Conservation (phyloP, 2,888 invertebrate genomes). For the Diplazon laetatorius region DNA sequence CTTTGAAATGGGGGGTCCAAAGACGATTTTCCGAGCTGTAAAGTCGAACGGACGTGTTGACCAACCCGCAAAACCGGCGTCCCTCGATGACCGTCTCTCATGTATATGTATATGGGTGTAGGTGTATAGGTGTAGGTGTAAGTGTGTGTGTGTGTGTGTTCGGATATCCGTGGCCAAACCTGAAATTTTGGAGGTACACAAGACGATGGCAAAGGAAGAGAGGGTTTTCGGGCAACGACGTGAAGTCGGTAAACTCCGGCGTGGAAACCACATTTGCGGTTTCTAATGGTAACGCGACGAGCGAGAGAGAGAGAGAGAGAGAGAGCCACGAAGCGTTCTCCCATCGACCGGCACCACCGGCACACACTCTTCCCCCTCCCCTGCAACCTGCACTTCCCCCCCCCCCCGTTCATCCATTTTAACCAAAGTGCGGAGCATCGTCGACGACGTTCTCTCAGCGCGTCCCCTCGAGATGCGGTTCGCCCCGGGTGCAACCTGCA, state of each 20-base stretch:
- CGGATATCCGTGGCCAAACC: slow-evolving; percentile 3
- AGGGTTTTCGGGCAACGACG: slow-evolving; percentile 15
- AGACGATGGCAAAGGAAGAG: background rate
- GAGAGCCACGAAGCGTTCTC: background rate
- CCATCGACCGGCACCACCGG: slow-evolving; percentile 7
- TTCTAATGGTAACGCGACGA: slow-evolving; percentile 45
- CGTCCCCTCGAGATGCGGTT: no score
- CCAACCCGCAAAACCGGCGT: slow-evolving; percentile 31
- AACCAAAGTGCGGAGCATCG: slow-evolving; percentile 10
- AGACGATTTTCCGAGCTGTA: slow-evolving; percentile 34
- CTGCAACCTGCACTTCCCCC: no score
- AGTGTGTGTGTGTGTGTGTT: no score
- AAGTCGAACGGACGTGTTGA: slow-evolving; percentile 24
- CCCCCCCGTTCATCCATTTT: background rate
- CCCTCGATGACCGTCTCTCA: slow-evolving; percentile 26
- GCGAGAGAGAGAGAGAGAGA: no score
- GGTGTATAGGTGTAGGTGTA: no score
- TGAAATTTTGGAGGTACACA: slow-evolving; percentile 39
- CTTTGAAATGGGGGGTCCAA: no score
- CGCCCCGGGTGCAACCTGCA: slow-evolving; percentile 11
- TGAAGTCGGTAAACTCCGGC: slow-evolving; percentile 48
- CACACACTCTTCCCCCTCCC: no score
- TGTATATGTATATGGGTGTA: slow-evolving; percentile 20
- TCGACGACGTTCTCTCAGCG: slow-evolving; percentile 15
- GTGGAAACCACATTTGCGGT: slow-evolving; percentile 54